A percentile compares a stretch with the other conserved stretches of the same genome.
These are phyloP conservation scores for Charanyca ferruginea DNA, from an alignment of 2,888 invertebrate species.

Conservation along the genomic window DNA sequence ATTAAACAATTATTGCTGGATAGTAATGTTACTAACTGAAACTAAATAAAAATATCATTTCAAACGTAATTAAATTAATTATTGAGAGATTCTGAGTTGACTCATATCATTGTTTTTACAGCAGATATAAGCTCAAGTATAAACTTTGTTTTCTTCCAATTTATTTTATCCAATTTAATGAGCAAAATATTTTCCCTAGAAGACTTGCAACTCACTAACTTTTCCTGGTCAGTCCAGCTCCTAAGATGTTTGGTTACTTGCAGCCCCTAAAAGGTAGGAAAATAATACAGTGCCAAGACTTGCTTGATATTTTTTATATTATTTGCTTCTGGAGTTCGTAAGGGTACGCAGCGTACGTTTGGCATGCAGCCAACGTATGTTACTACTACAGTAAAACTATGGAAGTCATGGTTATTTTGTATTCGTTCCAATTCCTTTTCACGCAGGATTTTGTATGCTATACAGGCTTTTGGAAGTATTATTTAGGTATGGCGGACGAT, in stretches of 20 bases:
- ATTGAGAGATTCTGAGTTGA: too few species aligned
- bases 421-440: conserved; percentile 34
- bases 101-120: too few species aligned
- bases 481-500: neutral
- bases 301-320: conserved; percentile 27
- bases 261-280: conserved; percentile 23
- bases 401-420: conserved; percentile 30
- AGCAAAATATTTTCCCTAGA: too few species aligned
- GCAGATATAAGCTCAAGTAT: too few species aligned
- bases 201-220: neutral
- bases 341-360: conserved; percentile 8
- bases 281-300: conserved; percentile 38
- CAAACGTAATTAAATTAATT: too few species aligned
- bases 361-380: conserved; percentile 38
- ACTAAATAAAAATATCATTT: too few species aligned
- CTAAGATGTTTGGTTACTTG: conserved; percentile 5
- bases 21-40: too few species aligned
- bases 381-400: conserved; percentile 27
- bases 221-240: conserved; percentile 1
- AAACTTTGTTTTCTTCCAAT: too few species aligned
- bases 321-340: conserved; percentile 13
- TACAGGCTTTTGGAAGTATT: conserved; percentile 1
- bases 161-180: too few species aligned
- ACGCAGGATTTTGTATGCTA: conserved; percentile 25
- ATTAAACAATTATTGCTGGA: too few species aligned